phyloP scores from a whole-genome alignment of 35 echinoderm and acorn worm genomes.

The Diadema setosum region DNA sequence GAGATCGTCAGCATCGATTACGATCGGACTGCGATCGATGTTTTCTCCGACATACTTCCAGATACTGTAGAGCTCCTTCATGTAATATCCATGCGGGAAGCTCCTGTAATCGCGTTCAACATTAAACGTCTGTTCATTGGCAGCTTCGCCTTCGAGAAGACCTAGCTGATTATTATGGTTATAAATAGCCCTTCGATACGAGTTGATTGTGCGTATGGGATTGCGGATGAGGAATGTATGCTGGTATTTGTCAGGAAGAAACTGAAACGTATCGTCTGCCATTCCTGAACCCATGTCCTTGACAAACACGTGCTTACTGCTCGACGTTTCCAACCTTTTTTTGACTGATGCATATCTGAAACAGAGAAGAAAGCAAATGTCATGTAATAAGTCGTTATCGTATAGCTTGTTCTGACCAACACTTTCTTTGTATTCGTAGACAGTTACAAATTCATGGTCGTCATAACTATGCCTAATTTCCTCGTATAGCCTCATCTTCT shows the following conservation, averaged over 20 bases:
- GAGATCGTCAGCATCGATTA: constrained; percentile 53
- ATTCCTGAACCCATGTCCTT: neutral
- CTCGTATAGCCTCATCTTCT: too few relatives aligned
- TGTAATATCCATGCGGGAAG: neutral
- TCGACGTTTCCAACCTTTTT: neutral
- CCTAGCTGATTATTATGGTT: neutral
- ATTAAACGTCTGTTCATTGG: neutral
- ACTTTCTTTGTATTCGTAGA: too few relatives aligned
- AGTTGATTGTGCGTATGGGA: neutral
- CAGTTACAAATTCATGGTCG: too few relatives aligned
- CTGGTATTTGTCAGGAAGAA: neutral
- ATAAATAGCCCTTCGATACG: neutral
- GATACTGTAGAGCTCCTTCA: constrained; percentile 30
- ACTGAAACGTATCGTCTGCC: neutral
- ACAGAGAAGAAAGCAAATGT: too few relatives aligned
- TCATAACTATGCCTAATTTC: too few relatives aligned
- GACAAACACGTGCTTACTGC: neutral
- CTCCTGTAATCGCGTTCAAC: neutral
- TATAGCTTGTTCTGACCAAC: too few relatives aligned
- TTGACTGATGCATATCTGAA: neutral
- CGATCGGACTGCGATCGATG: neutral
- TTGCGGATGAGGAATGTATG: neutral
- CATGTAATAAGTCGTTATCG: too few relatives aligned
- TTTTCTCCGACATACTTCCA: constrained; percentile 8
- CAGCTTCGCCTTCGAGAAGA: neutral